Conservation (phyloP, 2,113 vertebrate species). For the Myodes glareolus region DNA sequence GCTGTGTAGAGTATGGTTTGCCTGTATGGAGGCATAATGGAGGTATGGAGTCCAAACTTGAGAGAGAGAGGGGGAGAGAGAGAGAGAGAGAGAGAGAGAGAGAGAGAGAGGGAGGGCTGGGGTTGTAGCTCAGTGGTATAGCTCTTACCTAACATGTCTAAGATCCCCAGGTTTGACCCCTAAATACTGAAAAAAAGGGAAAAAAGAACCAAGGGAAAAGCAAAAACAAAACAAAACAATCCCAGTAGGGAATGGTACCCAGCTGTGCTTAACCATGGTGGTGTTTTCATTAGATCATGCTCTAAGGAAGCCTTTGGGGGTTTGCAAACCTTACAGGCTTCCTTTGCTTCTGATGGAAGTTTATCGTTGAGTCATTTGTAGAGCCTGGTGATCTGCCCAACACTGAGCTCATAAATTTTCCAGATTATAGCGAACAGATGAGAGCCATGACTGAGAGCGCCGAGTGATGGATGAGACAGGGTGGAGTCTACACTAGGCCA, state of each 20-base stretch:
- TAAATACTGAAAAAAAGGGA: not conserved
- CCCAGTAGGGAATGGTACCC: not conserved
- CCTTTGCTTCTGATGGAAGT: not conserved
- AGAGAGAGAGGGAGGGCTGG: not conserved
- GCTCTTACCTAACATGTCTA: not conserved
- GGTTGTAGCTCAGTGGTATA: not conserved
- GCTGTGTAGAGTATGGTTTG: not conserved
- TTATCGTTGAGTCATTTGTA: not conserved
- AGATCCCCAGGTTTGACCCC: not conserved
- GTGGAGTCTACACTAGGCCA: fast-evolving
- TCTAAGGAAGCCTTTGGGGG: not conserved
- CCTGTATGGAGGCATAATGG: not conserved
- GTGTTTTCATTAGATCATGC: not conserved
- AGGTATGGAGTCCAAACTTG: not conserved
- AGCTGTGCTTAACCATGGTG: not conserved
- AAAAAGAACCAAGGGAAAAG: not conserved
- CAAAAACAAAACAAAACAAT: no score
- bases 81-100: not conserved
- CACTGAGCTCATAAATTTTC: constrained; percentile 38
- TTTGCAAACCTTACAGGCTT: not conserved
- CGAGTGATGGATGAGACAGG: not conserved
- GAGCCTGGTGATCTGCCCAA: constrained; percentile 31
- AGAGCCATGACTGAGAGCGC: not conserved
- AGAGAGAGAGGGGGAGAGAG: not conserved
- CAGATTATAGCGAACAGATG: constrained; percentile 2